Evolutionary conservation across 1,140 invertebrate genomes (phyloP).

Genomic region (Chironomus striatipennis): DNA sequence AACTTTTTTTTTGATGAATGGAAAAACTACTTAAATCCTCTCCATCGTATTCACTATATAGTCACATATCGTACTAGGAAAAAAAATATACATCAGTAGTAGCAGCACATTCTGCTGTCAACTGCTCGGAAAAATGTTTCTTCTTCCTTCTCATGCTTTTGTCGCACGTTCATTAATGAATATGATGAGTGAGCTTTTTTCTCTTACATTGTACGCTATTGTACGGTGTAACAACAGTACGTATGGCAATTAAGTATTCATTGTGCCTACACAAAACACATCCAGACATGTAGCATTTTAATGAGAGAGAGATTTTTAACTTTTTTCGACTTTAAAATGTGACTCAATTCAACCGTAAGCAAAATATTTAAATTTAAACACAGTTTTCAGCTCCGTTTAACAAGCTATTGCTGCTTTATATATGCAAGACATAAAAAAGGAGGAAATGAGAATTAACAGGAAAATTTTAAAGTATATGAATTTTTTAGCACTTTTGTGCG

Average conservation of each 20-base stretch:
- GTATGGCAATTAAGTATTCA: conserved; percentile 7
- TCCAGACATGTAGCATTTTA: neutral
- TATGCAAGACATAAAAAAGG: neutral
- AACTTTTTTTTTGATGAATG: neutral
- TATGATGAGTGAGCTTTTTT: conserved; percentile 13
- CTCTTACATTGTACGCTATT: too few relatives aligned
- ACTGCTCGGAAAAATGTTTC: neutral
- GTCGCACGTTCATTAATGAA: neutral
- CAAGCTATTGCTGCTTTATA: neutral
- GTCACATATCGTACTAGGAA: neutral
- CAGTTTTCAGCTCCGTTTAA: conserved; percentile 5
- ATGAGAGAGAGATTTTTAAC: neutral
- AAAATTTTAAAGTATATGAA: neutral
- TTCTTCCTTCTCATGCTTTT: neutral
- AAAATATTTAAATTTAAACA: conserved; percentile 22
- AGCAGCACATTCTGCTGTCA: too few relatives aligned
- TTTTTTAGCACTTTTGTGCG: neutral
- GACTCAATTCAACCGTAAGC: neutral
- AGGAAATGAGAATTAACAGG: too few relatives aligned
- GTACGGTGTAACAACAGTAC: neutral
- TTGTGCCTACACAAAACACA: neutral
- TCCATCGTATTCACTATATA: neutral
- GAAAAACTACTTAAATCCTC: conserved; percentile 8
- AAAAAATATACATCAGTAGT: too few relatives aligned
- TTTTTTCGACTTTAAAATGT: neutral